A percentile compares a stretch with the other conserved stretches of the same genome.
Conservation (phyloP, 2,888 invertebrate species). For the Cynaeus angustus region DNA sequence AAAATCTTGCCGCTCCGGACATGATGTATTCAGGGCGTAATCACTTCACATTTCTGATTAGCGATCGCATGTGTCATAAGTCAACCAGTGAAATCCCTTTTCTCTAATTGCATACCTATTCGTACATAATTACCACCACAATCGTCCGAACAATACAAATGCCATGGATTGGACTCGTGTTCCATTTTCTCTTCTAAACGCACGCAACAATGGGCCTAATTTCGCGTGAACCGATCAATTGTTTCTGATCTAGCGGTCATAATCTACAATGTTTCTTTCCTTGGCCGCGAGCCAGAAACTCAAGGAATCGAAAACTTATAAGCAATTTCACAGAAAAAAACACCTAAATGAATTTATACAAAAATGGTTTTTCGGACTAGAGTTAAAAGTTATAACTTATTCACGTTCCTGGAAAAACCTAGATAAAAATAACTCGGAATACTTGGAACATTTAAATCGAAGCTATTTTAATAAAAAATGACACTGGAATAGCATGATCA, state of each 20-base stretch:
- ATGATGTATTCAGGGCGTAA: conserved; percentile 22
- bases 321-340: too few relatives aligned
- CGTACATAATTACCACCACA: conserved; percentile 42
- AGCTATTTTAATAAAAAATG: too few relatives aligned
- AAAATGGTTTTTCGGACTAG: too few relatives aligned
- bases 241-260: conserved; percentile 33
- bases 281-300: background rate
- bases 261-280: conserved; percentile 9
- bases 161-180: conserved; percentile 26
- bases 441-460: too few relatives aligned
- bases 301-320: background rate
- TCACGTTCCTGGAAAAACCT: too few relatives aligned
- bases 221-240: conserved; percentile 36
- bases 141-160: conserved; percentile 36
- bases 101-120: conserved; percentile 43
- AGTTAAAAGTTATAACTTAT: background rate
- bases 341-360: too few relatives aligned
- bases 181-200: conserved; percentile 38
- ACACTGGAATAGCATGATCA: too few relatives aligned
- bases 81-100: conserved; percentile 26
- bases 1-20: conserved; percentile 19
- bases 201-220: conserved; percentile 40
- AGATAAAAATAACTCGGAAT: too few relatives aligned
- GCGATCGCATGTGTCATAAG: conserved; percentile 25
- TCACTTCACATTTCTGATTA: conserved; percentile 19